phyloP scores from a whole-genome alignment of 2,113 vertebrate species.

The Chaenocephalus aceratus region DNA sequence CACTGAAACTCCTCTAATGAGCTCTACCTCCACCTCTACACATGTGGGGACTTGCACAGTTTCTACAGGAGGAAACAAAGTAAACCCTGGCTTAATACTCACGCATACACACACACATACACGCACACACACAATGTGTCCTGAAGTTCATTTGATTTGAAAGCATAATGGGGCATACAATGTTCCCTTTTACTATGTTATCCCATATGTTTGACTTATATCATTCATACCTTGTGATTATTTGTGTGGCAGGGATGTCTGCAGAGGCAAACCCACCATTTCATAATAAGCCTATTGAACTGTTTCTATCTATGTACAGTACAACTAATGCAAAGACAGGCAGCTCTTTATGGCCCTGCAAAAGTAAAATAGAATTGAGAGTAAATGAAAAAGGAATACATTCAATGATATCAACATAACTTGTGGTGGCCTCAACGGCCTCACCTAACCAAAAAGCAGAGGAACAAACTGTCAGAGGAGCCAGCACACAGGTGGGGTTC shows the following conservation, averaged over 20 bases:
- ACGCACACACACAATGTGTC: neutral
- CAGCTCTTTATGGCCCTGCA: neutral
- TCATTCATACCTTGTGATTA: conserved; percentile 12
- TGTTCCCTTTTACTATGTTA: conserved; percentile 3
- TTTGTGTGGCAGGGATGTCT: neutral
- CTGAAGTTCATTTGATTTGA: conserved; percentile 1
- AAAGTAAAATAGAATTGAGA: neutral
- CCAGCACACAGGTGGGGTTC: neutral
- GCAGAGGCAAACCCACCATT: neutral
- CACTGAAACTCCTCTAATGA: conserved; percentile 48
- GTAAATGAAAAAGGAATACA: neutral
- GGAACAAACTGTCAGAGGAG: neutral
- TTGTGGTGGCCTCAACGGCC: no score
- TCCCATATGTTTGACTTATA: conserved; percentile 15
- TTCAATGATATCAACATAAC: neutral
- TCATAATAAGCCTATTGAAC: neutral
- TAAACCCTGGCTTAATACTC: neutral
- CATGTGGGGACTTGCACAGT: conserved; percentile 62
- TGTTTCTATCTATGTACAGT: neutral
- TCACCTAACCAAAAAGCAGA: neutral
- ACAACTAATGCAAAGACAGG: neutral
- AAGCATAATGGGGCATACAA: neutral
- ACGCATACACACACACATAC: conserved; percentile 7
- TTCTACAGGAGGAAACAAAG: conserved; percentile 34
- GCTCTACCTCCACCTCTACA: neutral